Conservation (phyloP, 1,140 invertebrate species). For the Scaptomyza pallida region DNA sequence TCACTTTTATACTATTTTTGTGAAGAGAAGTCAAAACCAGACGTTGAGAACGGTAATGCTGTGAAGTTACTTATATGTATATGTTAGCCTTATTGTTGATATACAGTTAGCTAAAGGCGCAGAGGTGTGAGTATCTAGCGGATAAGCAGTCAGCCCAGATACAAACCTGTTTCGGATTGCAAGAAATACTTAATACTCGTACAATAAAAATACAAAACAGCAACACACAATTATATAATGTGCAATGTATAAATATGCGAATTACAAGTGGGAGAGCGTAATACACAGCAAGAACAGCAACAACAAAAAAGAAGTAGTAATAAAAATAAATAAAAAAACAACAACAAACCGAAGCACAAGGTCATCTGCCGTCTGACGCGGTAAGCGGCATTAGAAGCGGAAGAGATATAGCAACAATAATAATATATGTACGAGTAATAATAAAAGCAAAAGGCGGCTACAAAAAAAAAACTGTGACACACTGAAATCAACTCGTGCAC, state of each 20-base stretch:
- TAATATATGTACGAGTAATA: conserved; percentile 60
- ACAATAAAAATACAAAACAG: conserved; percentile 25
- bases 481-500: conserved; percentile 56
- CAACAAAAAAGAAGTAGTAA: conserved; percentile 20
- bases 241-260: conserved; percentile 72
- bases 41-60: conserved; percentile 18
- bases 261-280: conserved; percentile 74
- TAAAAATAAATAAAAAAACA: conserved; percentile 48
- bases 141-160: conserved; percentile 46
- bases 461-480: conserved; percentile 73
- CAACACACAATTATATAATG: conserved; percentile 67
- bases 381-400: conserved; percentile 65
- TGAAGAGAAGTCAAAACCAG: conserved; percentile 30
- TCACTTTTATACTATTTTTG: conserved; percentile 14
- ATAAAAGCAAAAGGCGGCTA: conserved; percentile 52
- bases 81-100: conserved; percentile 18
- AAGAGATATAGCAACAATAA: conserved; percentile 70
- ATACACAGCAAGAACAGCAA: conserved; percentile 27
- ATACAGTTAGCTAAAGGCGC: conserved; percentile 61
- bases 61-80: conserved; percentile 37
- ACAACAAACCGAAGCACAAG: conserved; percentile 64
- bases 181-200: conserved; percentile 5
- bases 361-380: conserved; percentile 59
- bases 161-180: conserved; percentile 26
- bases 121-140: conserved; percentile 50